Percentiles rank a stretch among this genome's conserved stretches.
Conservation (phyloP, 2,888 invertebrate genomes). For the Platerodrilus igneus region DNA sequence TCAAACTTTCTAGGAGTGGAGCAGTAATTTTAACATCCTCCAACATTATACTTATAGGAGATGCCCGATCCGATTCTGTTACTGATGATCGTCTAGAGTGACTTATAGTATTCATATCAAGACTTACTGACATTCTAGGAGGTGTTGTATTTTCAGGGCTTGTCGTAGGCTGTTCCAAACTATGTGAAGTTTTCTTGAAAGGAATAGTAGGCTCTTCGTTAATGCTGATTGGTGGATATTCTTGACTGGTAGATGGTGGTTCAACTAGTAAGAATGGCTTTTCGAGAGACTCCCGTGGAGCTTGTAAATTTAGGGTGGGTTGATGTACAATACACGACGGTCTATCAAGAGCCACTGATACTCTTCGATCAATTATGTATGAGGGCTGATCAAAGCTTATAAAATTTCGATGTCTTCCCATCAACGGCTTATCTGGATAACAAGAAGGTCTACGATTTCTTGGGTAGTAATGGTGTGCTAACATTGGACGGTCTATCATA, state of each 20-base stretch:
- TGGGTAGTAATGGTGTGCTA: constrained; percentile 32
- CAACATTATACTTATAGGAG: constrained; percentile 37
- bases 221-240: constrained; percentile 18
- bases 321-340: constrained; percentile 28
- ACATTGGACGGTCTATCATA: constrained; percentile 38
- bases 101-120: constrained; percentile 36
- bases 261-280: constrained; percentile 28
- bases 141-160: constrained; percentile 32
- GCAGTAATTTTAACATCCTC: constrained; percentile 44
- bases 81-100: constrained; percentile 36
- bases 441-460: constrained; percentile 42
- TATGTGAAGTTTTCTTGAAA: constrained; percentile 39
- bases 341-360: constrained; percentile 36
- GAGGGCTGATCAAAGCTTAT: constrained; percentile 43
- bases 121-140: constrained; percentile 42
- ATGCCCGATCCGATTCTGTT: constrained; percentile 28
- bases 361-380: constrained; percentile 32
- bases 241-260: constrained; percentile 21
- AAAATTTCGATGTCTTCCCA: constrained; percentile 40
- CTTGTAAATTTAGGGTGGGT: constrained; percentile 25
- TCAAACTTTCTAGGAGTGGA: constrained; percentile 42
- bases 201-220: constrained; percentile 17
- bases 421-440: constrained; percentile 35
- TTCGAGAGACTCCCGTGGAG: constrained; percentile 27
- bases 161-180: constrained; percentile 41